Evolutionary conservation across 2,888 invertebrate species (phyloP), one percentile per base, ranked within the genome.

Genomic region (Esperia sulphurella): DNA sequence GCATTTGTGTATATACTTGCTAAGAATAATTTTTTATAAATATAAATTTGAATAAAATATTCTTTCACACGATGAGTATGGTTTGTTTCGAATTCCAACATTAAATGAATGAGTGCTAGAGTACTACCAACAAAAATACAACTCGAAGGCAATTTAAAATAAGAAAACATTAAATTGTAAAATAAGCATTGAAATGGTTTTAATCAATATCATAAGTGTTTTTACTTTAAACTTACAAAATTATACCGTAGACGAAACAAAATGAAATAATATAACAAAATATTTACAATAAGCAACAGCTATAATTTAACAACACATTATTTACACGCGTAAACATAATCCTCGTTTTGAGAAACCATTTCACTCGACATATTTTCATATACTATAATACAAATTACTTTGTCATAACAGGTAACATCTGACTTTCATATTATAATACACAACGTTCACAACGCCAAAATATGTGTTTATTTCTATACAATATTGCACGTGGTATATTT

Each of bases 321-420:
- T 88, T 76, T 88, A 88, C 85, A 76, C 61, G 77, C 58, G 59
- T 71, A 69, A 77, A 71, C 74, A 71, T 71, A 73, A 70, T 61
- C 60, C 71, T 77, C 77, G 60, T 58, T 61, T 61, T 62, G 73
- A 75, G 76, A 78, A 72, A 69, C 55, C 57, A 59, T 68, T 72
- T 69, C 66, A 69, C 70, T 71, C 73, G 68, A 68, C 72, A 67
- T 67, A 67, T 71, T 67, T 65, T 67, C 68, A 68, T 76, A 74
- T 78, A 75, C 75, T 86, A 85, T 80, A 81, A 80, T 84, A 87
- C 86, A 87, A 79, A 81, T 84, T 81, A 86, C 79, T 87, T 88
- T 85, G 83, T 85, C 85, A 86, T 86, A 88, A 89, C 88, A 88
- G 89, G 89, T 89, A 89, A 89, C 89, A 89, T 88, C 83, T 87